Base-by-base conservation (phyloP, 2,888 invertebrate genomes). In the Habroteleia sp. region DNA sequence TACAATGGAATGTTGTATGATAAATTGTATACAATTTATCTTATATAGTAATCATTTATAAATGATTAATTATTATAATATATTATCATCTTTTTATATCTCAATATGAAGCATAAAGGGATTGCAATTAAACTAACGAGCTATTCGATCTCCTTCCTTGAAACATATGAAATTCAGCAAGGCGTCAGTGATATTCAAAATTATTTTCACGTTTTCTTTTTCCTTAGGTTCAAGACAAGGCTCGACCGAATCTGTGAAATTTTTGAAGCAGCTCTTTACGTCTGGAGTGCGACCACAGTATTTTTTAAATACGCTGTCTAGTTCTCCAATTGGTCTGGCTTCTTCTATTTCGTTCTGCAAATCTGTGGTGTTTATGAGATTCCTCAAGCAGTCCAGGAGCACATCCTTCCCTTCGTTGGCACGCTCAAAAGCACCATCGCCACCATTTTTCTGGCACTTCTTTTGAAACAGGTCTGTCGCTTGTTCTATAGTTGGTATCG, bases 111-210 rank as follows among this genome's bases (percentile, higher is more conserved):
- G n/a, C n/a, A n/a, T n/a, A n/a, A n/a, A n/a, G n/a, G n/a, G n/a
- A n/a, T n/a, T n/a, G n/a, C n/a, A 65, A 6, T 41, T 8, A 10
- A 29, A 91, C 93, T 91, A 87, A 94, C 94, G 89, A 0, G 95
- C 95, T 80, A 96, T 93, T 79, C 95, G 92, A 85, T 95, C 95
- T 4, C 95, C 95, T 79, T 95, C 94, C 81, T 95, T 95, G 82
- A 91, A 92, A 84, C 96, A 96, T 14, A 94, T 89, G 84, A 96
- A 96, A 77, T 93, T 91, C 0, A 93, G 89, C 0, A 95, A 88
- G 74, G 93, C 93, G 27, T 93, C 91, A 0, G 94, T 91, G 27
- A 95, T 92, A 77, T 94, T 93, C 82, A 92, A 89, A 0, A 93
- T 86, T 0, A 91, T 91, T 69, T 91, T 91, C 42, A 93, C 90